A percentile compares a stretch with the other conserved stretches of the same genome.
Conservation (phyloP, 2,888 invertebrate genomes). For the Netelia melanura region DNA sequence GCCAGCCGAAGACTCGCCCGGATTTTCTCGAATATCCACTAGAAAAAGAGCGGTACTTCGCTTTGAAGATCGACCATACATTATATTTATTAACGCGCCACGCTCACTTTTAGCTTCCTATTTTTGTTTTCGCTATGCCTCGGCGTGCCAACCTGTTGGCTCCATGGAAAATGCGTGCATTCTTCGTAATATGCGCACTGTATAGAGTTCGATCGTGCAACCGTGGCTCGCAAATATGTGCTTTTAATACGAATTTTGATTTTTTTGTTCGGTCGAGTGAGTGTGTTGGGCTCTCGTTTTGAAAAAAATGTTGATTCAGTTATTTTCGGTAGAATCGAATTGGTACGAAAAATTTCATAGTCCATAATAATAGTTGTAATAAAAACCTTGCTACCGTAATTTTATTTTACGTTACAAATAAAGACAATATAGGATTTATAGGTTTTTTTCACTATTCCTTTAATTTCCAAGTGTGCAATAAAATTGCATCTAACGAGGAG, state of each 20-base stretch:
- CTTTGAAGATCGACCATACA: slow-evolving; percentile 59
- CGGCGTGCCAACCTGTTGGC: slow-evolving; percentile 56
- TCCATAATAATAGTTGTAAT: neutral
- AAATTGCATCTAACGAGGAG: no score
- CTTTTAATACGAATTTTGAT: no score
- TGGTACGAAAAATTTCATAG: neutral
- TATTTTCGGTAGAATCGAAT: no score
- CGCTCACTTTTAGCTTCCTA: slow-evolving; percentile 35
- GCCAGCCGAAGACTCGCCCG: slow-evolving; percentile 35
- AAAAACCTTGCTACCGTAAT: neutral
- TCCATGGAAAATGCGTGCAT: slow-evolving; percentile 7
- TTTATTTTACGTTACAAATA: no score
- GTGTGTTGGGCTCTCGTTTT: no score
- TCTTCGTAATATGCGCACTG: slow-evolving; percentile 16
- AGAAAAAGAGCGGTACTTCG: slow-evolving; percentile 44
- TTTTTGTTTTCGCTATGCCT: slow-evolving; percentile 64
- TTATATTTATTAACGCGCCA: slow-evolving; percentile 12
- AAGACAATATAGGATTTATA: no score
- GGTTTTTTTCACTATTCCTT: no score
- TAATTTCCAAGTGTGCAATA: no score
- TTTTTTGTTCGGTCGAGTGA: no score
- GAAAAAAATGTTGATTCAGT: no score
- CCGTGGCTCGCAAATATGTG: no score
- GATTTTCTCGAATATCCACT: slow-evolving; percentile 48
- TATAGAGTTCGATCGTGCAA: slow-evolving; percentile 9